phyloP scores from a whole-genome alignment of 2,888 invertebrate species.

The Cyrtodaria siliqua region DNA sequence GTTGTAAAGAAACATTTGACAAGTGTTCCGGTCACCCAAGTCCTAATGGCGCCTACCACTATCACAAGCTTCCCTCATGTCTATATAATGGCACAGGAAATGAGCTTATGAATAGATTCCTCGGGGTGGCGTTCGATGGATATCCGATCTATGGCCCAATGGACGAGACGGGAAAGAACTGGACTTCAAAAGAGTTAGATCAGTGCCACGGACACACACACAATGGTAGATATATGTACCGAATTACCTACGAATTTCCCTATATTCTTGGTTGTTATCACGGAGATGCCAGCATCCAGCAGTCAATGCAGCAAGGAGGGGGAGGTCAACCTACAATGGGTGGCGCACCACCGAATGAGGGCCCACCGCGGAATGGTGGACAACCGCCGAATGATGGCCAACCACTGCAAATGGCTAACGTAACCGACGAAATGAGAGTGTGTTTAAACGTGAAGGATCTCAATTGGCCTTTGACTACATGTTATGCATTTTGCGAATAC shows the following conservation, averaged over 20 bases:
- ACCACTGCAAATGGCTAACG: neutral
- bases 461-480: conserved; percentile 22
- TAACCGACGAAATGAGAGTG: neutral
- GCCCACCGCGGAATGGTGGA: no score
- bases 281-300: conserved; percentile 16
- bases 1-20: conserved; percentile 53
- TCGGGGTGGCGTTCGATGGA: conserved; percentile 55
- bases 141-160: conserved; percentile 52
- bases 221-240: conserved; percentile 38
- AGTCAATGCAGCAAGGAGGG: neutral
- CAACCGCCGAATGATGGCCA: neutral
- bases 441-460: neutral
- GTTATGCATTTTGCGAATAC: conserved; percentile 38
- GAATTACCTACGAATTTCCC: conserved; percentile 43
- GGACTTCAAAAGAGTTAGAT: conserved; percentile 38
- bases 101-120: conserved; percentile 44
- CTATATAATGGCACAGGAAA: conserved; percentile 16
- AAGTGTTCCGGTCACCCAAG: conserved; percentile 53
- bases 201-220: conserved; percentile 37
- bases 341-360: neutral
- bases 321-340: neutral
- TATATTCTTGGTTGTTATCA: conserved; percentile 48
- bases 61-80: conserved; percentile 54
- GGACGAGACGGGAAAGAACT: conserved; percentile 19
- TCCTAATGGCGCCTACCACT: conserved; percentile 44